These are phyloP conservation scores for Drosophila carrolli DNA, from an alignment of 1,140 invertebrate genomes.

Conservation along the genomic window DNA sequence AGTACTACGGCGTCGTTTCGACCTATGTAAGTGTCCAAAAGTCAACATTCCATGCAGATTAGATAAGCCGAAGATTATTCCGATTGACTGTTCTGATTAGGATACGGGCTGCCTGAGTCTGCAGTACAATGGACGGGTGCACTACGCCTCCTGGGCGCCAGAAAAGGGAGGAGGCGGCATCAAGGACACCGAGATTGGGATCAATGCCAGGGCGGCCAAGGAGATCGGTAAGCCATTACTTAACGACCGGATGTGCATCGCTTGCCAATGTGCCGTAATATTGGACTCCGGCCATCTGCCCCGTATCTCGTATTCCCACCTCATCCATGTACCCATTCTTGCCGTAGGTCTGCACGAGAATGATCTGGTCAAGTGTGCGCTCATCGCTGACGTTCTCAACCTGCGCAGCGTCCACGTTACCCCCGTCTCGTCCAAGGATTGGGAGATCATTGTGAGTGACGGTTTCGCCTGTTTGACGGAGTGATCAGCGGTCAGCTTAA, in stretches of 20 bases:
- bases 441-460: constrained; percentile 84
- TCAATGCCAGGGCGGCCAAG: constrained; percentile 84
- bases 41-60: constrained; percentile 57
- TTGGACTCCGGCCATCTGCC: constrained; percentile 33
- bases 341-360: constrained; percentile 78
- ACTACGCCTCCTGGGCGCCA: constrained; percentile 81
- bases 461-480: constrained; percentile 32
- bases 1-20: constrained; percentile 80
- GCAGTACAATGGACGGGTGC: constrained; percentile 68
- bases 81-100: constrained; percentile 48
- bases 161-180: constrained; percentile 71
- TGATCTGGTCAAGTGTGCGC: constrained; percentile 79
- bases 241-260: constrained; percentile 72
- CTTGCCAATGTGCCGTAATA: constrained; percentile 70
- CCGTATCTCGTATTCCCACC: background rate
- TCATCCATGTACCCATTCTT: constrained; percentile 28
- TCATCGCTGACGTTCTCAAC: constrained; percentile 78
- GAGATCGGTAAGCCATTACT: constrained; percentile 80
- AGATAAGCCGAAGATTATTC: constrained; percentile 61
- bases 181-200: constrained; percentile 84
- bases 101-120: constrained; percentile 81
- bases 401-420: constrained; percentile 79
- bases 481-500: constrained; percentile 30
- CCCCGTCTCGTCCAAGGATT: constrained; percentile 81
- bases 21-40: constrained; percentile 83